phyloP scores from a whole-genome alignment of 1,140 invertebrate species.

The Zaprionus inermis region DNA sequence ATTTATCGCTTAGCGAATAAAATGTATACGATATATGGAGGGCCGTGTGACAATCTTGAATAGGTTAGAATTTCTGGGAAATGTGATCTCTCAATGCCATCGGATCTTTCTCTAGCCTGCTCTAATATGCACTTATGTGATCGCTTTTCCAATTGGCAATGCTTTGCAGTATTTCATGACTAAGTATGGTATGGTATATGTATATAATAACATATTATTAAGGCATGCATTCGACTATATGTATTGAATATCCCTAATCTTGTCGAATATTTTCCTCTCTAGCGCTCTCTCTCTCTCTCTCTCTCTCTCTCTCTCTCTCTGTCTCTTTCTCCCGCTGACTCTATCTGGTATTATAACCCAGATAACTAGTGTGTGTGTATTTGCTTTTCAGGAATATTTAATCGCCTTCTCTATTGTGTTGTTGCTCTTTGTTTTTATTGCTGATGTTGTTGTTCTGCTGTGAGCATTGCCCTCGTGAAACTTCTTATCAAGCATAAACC shows the following conservation, averaged over 20 bases:
- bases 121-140: not conserved
- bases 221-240: not conserved
- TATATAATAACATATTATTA: too few species aligned
- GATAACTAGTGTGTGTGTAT: constrained; percentile 16
- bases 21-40: constrained; percentile 1
- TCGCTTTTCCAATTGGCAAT: not conserved
- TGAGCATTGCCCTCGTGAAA: constrained; percentile 13
- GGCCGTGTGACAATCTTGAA: not conserved
- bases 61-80: not conserved
- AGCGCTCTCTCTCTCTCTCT: not conserved
- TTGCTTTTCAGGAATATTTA: constrained; percentile 34
- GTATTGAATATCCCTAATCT: not conserved
- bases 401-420: constrained; percentile 16
- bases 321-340: not conserved
- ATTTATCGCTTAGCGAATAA: not conserved
- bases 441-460: not conserved
- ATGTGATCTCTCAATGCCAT: not conserved
- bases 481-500: constrained; percentile 39
- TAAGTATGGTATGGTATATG: not conserved
- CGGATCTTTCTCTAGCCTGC: not conserved
- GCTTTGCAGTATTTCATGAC: not conserved
- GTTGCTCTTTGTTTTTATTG: constrained; percentile 24
- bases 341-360: constrained; percentile 18
- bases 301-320: not conserved
- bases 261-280: not conserved